Evolutionary conservation across 2,113 vertebrate species (phyloP), one percentile per base, ranked within the genome.

Genomic region (Cnemophilus loriae): DNA sequence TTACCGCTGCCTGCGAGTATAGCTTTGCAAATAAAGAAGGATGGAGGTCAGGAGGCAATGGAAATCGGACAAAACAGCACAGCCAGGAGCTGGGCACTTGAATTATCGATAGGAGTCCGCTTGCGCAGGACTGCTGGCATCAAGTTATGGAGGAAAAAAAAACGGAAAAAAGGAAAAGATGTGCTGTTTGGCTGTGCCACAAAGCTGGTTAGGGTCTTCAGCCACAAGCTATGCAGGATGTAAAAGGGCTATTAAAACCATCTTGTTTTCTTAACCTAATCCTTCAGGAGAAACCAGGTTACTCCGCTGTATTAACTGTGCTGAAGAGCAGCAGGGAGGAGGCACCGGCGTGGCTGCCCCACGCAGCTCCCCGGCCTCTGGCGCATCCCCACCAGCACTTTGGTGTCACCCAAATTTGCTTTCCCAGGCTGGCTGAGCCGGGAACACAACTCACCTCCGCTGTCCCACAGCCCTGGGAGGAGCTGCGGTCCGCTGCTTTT

Each of bases 21-120:
- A 97, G 97, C 97, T 98, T 98, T 98, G 98, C 98, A 98, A 98
- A 98, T 98, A 98, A 97, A 98, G 98, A 98, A 97, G 96, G 97
- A 98, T 97, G 97, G 96, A 98, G 98, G 97, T 98, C 98, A 98
- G 97, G 95, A 97, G 39, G 97, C 96, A 89, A 95, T 94, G 90
- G 97, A 95, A 98, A 97, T 89, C 44, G 96, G 97, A 98, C 97
- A 97, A 96, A 98, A 98, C 87, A 87, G 65, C 65, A 41, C 96
- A 95, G 95, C 18, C 53, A 97, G 96, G 88, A 93, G 94, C 82
- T 86, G 84, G 96, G 91, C 88, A 90, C 97, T 97, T 86, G 87
- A 71, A 95, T 95, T 76, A 95, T 67, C 49, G 1, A 81, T 78
- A 33, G 57, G 91, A 95, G 74, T 79, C 92, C 2, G 16, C 80